Evolutionary conservation across 2,797 vertebrate species (phyloP).

Genomic region (Euphonia xanthogaster): DNA sequence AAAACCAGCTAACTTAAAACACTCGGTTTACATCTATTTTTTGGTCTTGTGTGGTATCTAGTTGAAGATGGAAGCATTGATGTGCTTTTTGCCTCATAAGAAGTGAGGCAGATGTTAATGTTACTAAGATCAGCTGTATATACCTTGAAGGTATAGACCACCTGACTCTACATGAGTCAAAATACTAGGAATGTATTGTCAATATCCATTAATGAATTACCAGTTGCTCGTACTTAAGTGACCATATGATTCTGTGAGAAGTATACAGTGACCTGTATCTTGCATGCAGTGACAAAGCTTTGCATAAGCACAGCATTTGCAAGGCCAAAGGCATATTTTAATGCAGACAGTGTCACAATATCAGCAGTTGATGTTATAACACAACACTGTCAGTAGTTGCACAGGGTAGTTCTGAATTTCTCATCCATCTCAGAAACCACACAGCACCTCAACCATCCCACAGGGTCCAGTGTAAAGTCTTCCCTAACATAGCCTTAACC

Average conservation of each 20-base stretch:
- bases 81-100: conserved; percentile 34
- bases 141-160: conserved; percentile 41
- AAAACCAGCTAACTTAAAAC: background rate
- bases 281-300: background rate
- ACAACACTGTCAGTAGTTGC: background rate
- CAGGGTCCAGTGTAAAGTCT: background rate
- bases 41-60: conserved; percentile 27
- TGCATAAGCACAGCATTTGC: background rate
- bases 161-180: conserved; percentile 52
- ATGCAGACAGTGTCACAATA: conserved; percentile 10
- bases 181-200: background rate
- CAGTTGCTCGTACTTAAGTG: background rate
- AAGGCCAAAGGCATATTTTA: background rate
- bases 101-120: conserved; percentile 29
- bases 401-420: background rate
- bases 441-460: background rate
- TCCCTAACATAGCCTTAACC: accelerated
- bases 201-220: conserved; percentile 41
- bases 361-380: background rate
- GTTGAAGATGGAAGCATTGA: background rate
- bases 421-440: background rate
- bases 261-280: background rate
- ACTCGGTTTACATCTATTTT: background rate
- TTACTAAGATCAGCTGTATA: background rate
- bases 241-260: conserved; percentile 26